Conservation (phyloP, 2,113 vertebrate genomes). For the Aegotheles bennettii region DNA sequence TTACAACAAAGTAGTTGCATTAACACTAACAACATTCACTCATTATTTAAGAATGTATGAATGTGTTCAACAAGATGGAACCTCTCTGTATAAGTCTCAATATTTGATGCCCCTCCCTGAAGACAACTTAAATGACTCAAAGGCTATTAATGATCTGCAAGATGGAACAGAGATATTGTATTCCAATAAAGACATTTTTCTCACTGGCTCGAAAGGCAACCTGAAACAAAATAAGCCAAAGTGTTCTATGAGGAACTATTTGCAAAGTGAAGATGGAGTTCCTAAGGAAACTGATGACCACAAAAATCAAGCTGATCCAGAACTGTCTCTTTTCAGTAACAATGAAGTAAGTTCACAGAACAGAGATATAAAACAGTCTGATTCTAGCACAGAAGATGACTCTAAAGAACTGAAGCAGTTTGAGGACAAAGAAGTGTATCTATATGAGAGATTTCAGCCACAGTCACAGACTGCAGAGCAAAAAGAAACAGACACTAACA, state of each 20-base stretch:
- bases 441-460: not conserved
- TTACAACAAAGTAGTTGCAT: slow-evolving; percentile 52
- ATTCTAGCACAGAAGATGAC: not conserved
- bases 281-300: not conserved
- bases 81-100: accelerated
- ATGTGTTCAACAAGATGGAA: not conserved
- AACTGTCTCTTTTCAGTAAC: not conserved
- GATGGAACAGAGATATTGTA: not conserved
- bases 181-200: not conserved
- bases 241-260: not conserved
- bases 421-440: not conserved
- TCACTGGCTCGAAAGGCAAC: not conserved
- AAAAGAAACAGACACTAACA: not conserved
- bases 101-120: not conserved
- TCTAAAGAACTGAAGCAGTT: not conserved
- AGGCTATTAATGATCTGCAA: not conserved
- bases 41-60: not conserved
- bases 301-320: not conserved
- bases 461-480: not conserved
- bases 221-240: not conserved
- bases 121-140: not conserved
- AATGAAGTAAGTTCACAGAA: not conserved
- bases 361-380: not conserved
- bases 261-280: not conserved
- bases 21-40: slow-evolving; percentile 40